Conservation (phyloP, 2,888 invertebrate genomes). For the Cheilosia vulpina region DNA sequence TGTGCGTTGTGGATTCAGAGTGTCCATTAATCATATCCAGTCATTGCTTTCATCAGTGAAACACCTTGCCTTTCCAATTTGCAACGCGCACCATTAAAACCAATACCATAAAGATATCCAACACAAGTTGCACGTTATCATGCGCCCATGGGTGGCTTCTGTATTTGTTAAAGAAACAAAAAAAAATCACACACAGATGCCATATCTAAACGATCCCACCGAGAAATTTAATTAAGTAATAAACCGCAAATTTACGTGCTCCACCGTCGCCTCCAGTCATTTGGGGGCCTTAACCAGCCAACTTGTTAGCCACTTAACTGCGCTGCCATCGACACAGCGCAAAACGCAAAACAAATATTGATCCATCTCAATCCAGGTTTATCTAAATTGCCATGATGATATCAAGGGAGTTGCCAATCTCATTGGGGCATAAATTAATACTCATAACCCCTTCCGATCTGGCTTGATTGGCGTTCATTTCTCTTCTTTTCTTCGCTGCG, state of each 20-base stretch:
- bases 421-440: constrained; percentile 65
- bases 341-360: constrained; percentile 57
- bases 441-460: constrained; percentile 52
- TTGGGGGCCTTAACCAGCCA: constrained; percentile 30
- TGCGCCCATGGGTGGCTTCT: constrained; percentile 52
- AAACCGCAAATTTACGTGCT: constrained; percentile 67
- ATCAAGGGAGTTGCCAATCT: constrained; percentile 69
- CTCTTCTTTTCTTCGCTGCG: constrained; percentile 57
- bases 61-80: constrained; percentile 65
- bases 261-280: constrained; percentile 35
- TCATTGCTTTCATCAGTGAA: constrained; percentile 47
- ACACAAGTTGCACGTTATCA: constrained; percentile 51
- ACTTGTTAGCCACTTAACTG: constrained; percentile 7
- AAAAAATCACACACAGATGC: not conserved
- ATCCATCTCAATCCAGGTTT: constrained; percentile 61
- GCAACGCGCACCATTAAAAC: constrained; percentile 9
- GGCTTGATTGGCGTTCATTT: constrained; percentile 70
- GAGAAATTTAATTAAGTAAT: constrained; percentile 74
- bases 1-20: constrained; percentile 7
- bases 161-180: constrained; percentile 42
- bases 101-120: constrained; percentile 48
- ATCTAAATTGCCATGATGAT: constrained; percentile 57
- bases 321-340: constrained; percentile 45
- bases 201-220: constrained; percentile 49
- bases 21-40: constrained; percentile 57